Conservation (phyloP, 2,888 invertebrate species). For the Anoplius nigerrimus region DNA sequence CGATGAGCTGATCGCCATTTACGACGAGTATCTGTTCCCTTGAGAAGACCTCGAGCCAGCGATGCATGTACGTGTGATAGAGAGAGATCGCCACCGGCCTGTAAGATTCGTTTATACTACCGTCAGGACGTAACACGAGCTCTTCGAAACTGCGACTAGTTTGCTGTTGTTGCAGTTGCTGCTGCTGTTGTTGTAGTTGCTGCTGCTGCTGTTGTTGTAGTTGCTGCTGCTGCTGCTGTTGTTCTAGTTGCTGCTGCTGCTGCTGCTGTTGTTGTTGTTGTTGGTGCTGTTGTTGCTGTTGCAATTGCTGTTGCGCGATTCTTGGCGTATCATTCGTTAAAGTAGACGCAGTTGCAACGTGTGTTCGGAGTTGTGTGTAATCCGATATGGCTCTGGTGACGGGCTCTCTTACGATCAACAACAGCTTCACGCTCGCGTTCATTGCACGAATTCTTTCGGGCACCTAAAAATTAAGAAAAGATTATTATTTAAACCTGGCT, state of each 20-base stretch:
- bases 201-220: conserved; percentile 61
- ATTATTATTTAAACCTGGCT: no score
- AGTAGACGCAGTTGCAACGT: conserved; percentile 84
- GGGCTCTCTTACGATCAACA: conserved; percentile 96
- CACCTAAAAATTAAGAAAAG: conserved; percentile 78
- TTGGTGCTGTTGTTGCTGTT: conserved; percentile 62
- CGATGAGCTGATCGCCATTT: conserved; percentile 94
- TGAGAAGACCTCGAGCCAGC: conserved; percentile 95
- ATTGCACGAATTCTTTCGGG: conserved; percentile 95
- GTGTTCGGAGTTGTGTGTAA: conserved; percentile 93
- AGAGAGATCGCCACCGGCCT: conserved; percentile 91
- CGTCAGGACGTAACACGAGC: conserved; percentile 87
- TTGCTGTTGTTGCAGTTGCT: conserved; percentile 38
- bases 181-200: conserved; percentile 34
- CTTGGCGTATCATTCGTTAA: conserved; percentile 72
- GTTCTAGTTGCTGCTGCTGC: conserved; percentile 34
- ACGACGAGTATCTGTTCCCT: conserved; percentile 94
- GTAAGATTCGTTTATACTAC: conserved; percentile 89
- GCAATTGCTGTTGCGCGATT: conserved; percentile 58
- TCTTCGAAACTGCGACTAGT: conserved; percentile 83
- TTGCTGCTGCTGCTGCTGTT: conserved; percentile 39
- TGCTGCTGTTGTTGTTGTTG: conserved; percentile 34
- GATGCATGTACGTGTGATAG: conserved; percentile 92
- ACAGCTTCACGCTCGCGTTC: conserved; percentile 93
- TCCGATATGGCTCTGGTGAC: conserved; percentile 97